Base-by-base conservation (phyloP, 2,888 invertebrate species). In the Melanophora roralis region DNA sequence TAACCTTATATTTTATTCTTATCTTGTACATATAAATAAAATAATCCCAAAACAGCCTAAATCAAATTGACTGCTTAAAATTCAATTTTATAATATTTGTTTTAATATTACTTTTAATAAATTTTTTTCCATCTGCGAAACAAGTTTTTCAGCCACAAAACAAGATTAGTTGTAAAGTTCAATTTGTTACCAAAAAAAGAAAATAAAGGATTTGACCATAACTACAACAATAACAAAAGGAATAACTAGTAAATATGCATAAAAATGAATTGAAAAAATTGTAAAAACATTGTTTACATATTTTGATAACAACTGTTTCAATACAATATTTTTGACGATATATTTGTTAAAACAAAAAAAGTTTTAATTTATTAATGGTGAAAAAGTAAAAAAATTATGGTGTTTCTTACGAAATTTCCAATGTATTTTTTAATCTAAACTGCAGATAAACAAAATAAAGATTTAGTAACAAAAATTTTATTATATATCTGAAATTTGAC, bases 141-240 rank as follows among this genome's bases (percentile, higher is more conserved):
- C 74, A 71, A 74, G 74, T 75, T 71, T n/a, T 69, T 45, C 57
- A 74, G 75, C 79, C 79, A 71, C 79, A 79, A 65, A 78, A 79
- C 79, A 79, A 71, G 79, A 71, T 79, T 71, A 53, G 51, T 67
- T 65, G 47, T 69, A 60, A 49, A 62, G 40, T 72, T 62, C 32
- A 40, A 34, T 40, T 38, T 36, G 60, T 36, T n/a, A 2, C 12
- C n/a, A 32, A 16, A 40, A 43, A 47, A 43, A 8, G 14, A 23
- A 45, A 49, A 21, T 40, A 62, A 76, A 60, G 45, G 51, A 60
- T 34, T 64, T 43, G 40, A 34, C 59, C 38, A 38, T 43, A 62
- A 71, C 34, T 27, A 43, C 34, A 45, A 71, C 6, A 27, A 27
- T n/a, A 36, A 12, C 21, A 57, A 38, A n/a, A 62, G 51, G 68